phyloP scores from a whole-genome alignment of 1,140 invertebrate genomes.

The Zaprionus ornatus region DNA sequence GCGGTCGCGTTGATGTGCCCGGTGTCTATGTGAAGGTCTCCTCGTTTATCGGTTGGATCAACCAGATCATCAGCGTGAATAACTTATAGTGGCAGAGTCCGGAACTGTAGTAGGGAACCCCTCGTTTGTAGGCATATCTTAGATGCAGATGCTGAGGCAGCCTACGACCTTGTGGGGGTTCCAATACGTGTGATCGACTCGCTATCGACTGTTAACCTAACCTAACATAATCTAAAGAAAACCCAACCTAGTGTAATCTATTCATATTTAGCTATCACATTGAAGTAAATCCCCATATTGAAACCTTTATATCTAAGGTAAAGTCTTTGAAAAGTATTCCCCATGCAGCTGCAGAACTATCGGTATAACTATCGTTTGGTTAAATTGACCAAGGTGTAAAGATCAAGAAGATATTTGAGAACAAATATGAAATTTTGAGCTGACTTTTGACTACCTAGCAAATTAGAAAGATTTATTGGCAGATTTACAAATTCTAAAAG shows the following conservation, averaged over 20 bases:
- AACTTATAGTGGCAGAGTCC: constrained; percentile 87
- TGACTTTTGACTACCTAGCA: neutral
- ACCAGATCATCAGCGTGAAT: constrained; percentile 98
- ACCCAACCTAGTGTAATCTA: constrained; percentile 77
- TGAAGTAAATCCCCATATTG: constrained; percentile 3
- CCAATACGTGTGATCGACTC: constrained; percentile 16
- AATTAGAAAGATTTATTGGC: too few species aligned
- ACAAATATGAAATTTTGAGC: neutral
- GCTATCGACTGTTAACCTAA: constrained; percentile 70
- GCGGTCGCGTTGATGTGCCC: constrained; percentile 93
- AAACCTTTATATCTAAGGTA: constrained; percentile 31
- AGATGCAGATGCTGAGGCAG: constrained; percentile 12
- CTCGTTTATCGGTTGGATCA: constrained; percentile 97
- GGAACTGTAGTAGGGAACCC: constrained; percentile 44
- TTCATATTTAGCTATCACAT: constrained; percentile 63
- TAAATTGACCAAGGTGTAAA: neutral
- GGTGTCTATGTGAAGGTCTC: constrained; percentile 97
- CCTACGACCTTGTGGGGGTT: constrained; percentile 59
- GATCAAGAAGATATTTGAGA: neutral
- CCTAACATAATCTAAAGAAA: neutral
- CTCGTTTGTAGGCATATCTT: constrained; percentile 60
- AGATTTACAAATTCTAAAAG: too few species aligned
- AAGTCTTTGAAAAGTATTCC: constrained; percentile 71
- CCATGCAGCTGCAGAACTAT: neutral
- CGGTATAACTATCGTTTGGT: neutral